phyloP scores from a whole-genome alignment of 2,888 invertebrate genomes.

The Mythimna ferrago region DNA sequence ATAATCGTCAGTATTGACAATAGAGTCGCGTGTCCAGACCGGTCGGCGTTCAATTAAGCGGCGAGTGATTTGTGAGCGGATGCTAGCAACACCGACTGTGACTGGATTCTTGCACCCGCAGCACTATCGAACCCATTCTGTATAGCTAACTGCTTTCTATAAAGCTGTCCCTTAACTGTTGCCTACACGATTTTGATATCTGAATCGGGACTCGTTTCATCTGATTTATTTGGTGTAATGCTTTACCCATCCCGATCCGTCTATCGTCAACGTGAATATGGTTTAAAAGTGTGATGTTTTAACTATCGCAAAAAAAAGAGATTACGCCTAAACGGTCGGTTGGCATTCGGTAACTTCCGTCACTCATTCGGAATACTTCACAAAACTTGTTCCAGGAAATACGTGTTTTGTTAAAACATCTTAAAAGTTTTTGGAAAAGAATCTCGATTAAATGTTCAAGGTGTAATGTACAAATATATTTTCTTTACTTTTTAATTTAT shows the following conservation, averaged over 20 bases:
- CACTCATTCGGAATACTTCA: too few relatives aligned
- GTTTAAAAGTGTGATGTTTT: too few relatives aligned
- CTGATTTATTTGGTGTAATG: slow-evolving; percentile 51
- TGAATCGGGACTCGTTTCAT: slow-evolving; percentile 43
- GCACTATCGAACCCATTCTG: slow-evolving; percentile 64
- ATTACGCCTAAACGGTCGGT: too few relatives aligned
- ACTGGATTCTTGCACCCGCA: slow-evolving; percentile 67
- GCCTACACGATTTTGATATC: slow-evolving; percentile 53
- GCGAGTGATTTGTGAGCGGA: slow-evolving; percentile 73
- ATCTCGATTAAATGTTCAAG: too few relatives aligned
- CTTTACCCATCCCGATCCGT: not conserved
- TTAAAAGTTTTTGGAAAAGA: too few relatives aligned
- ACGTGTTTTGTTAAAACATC: too few relatives aligned
- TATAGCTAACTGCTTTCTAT: slow-evolving; percentile 70
- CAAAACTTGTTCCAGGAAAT: too few relatives aligned
- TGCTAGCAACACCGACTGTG: slow-evolving; percentile 59
- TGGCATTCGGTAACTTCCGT: too few relatives aligned
- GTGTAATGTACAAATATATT: too few relatives aligned
- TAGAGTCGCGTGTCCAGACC: slow-evolving; percentile 58
- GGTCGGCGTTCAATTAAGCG: slow-evolving; percentile 62
- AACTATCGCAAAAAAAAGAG: too few relatives aligned
- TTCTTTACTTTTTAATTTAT: too few relatives aligned
- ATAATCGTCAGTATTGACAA: slow-evolving; percentile 55
- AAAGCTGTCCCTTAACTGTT: slow-evolving; percentile 59
- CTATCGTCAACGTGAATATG: too few relatives aligned